Percentiles rank a stretch among this genome's conserved stretches.
Evolutionary conservation across 2,888 invertebrate genomes (phyloP).

Genomic region (Odontocolon sp.): DNA sequence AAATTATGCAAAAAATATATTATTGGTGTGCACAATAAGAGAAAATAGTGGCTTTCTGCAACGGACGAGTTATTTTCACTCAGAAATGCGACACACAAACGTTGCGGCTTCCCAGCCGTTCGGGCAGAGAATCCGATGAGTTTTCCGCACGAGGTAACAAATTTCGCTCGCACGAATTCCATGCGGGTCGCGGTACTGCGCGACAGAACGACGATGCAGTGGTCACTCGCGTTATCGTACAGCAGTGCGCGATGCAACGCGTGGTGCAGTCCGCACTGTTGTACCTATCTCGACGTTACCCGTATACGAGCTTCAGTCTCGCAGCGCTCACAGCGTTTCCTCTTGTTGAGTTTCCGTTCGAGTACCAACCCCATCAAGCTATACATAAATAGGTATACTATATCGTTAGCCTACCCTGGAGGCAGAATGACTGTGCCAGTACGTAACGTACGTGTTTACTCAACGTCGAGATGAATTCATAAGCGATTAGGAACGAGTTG

Average conservation of each 20-base stretch:
- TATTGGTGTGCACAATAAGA: neutral
- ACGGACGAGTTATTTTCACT: neutral
- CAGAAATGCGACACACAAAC: neutral
- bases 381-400: neutral
- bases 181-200: conserved; percentile 43
- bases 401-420: neutral
- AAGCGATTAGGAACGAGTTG: conserved; percentile 68
- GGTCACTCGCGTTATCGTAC: conserved; percentile 33
- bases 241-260: no score
- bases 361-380: no score
- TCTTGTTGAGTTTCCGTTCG: neutral
- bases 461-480: conserved; percentile 65
- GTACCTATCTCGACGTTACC: no score
- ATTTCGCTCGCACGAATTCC: conserved; percentile 63
- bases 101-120: conserved; percentile 32
- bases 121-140: conserved; percentile 60
- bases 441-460: conserved; percentile 44
- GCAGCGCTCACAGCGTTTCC: conserved; percentile 4
- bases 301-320: conserved; percentile 10
- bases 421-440: neutral
- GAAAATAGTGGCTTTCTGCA: neutral
- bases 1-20: neutral
- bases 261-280: conserved; percentile 9
- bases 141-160: conserved; percentile 64
- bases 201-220: conserved; percentile 27